A percentile compares a stretch with the other conserved stretches of the same genome.
Conservation (phyloP, 2,888 invertebrate genomes). For the Agrochola circellaris region DNA sequence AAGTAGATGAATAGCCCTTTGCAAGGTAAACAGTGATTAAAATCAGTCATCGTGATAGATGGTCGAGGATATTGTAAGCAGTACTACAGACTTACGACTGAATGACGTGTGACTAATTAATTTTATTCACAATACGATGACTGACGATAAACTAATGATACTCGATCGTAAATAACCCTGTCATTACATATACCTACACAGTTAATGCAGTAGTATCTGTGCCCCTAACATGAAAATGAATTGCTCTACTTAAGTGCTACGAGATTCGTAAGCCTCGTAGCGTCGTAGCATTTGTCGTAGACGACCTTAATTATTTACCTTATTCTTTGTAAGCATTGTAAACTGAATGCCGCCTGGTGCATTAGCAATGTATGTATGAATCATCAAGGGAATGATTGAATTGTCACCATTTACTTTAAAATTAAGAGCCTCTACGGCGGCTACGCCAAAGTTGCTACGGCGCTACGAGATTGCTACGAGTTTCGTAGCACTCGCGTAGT, state of each 20-base stretch:
- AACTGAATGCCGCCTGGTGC: neutral
- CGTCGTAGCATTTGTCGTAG: conserved; percentile 29
- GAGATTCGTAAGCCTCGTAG: conserved; percentile 39
- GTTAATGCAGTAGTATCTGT: neutral
- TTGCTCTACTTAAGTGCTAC: conserved; percentile 29
- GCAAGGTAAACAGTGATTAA: conserved; percentile 33
- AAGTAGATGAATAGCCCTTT: conserved; percentile 47
- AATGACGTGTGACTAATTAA: conserved; percentile 22
- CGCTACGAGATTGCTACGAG: conserved; percentile 7
- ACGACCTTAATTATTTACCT: conserved; percentile 1
- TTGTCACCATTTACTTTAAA: neutral
- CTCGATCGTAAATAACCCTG: neutral
- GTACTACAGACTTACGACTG: neutral
- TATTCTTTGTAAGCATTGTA: neutral
- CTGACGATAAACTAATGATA: conserved; percentile 13
- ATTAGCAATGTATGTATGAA: neutral
- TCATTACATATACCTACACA: neutral
- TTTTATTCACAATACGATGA: conserved; percentile 22
- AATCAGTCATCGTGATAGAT: conserved; percentile 49
- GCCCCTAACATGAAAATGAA: neutral
- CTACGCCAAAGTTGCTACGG: neutral
- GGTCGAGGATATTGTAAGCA: conserved; percentile 17
- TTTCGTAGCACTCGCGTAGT: neutral
- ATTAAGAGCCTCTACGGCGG: neutral
- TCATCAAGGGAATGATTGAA: neutral